Conservation (phyloP, 2,797 vertebrate species). For the Presbytis comata region DNA sequence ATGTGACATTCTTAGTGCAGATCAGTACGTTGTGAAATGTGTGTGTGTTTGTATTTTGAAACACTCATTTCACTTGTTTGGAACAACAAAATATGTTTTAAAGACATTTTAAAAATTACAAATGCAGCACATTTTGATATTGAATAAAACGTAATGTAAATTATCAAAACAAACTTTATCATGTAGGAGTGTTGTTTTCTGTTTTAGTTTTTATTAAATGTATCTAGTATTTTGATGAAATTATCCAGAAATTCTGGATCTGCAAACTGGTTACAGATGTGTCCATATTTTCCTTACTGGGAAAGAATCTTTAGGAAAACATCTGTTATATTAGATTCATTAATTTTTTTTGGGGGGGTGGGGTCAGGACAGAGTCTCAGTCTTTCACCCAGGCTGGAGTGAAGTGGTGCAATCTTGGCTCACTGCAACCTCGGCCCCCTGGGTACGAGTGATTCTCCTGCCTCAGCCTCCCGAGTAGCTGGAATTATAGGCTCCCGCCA, state of each 20-base stretch:
- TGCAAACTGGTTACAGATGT: background rate
- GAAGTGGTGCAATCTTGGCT: no score
- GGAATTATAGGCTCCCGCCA: no score
- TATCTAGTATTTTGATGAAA: background rate
- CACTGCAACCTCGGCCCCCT: no score
- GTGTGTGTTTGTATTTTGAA: background rate
- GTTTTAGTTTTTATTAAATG: background rate
- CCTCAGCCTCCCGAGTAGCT: no score
- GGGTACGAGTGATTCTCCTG: no score
- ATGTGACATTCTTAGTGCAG: background rate
- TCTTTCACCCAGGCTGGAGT: background rate
- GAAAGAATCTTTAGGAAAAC: background rate
- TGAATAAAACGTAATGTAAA: background rate
- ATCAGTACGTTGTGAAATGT: background rate
- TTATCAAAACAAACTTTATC: background rate
- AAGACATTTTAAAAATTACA: background rate
- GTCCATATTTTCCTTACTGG: background rate
- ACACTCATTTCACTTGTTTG: constrained; percentile 8
- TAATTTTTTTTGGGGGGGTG: no score
- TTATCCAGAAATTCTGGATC: constrained; percentile 8
- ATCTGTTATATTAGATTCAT: background rate
- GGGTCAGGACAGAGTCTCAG: background rate
- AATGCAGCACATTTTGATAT: background rate
- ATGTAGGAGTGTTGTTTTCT: background rate
- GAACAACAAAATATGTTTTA: background rate